A percentile compares a stretch with the other conserved stretches of the same genome.
phyloP scores from a whole-genome alignment of 2,888 invertebrate genomes.

The Dyspetes luteomarginatus region DNA sequence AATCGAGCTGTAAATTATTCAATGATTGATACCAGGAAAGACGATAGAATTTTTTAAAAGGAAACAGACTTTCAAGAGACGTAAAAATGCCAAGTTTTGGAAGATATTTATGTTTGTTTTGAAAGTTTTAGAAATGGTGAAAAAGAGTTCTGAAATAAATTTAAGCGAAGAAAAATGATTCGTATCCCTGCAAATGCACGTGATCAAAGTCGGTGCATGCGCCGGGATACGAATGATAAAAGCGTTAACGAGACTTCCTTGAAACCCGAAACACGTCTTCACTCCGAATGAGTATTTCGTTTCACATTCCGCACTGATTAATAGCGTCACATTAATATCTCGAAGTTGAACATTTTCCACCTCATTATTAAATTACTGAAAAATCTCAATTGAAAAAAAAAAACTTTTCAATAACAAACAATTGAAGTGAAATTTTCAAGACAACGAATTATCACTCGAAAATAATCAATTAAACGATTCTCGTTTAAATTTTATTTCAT shows the following conservation, averaged over 20 bases:
- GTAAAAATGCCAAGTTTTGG: too few species aligned
- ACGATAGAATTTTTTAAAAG: not conserved
- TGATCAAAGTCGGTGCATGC: slow-evolving; percentile 16
- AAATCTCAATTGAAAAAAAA: not conserved
- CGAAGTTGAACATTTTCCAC: not conserved
- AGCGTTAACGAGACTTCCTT: slow-evolving; percentile 35
- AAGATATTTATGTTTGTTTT: not conserved
- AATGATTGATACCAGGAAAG: too few species aligned
- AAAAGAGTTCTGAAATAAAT: not conserved
- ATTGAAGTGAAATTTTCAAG: not conserved
- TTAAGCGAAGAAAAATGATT: not conserved
- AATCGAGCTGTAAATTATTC: too few species aligned
- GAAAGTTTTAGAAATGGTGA: not conserved
- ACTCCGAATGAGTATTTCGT: slow-evolving; percentile 14
- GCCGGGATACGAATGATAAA: slow-evolving; percentile 14
- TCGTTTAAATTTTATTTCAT: not conserved
- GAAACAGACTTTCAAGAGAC: too few species aligned
- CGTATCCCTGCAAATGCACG: slow-evolving; percentile 36
- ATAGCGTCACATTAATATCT: slow-evolving; percentile 9
- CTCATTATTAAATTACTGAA: too few species aligned
- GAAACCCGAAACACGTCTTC: slow-evolving; percentile 16
- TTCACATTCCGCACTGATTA: slow-evolving; percentile 24
- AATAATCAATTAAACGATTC: not conserved
- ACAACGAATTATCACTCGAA: not conserved
- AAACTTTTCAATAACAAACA: not conserved